These are phyloP conservation scores for Hydriomena furcata DNA, from an alignment of 2,888 invertebrate genomes.

Conservation along the genomic window DNA sequence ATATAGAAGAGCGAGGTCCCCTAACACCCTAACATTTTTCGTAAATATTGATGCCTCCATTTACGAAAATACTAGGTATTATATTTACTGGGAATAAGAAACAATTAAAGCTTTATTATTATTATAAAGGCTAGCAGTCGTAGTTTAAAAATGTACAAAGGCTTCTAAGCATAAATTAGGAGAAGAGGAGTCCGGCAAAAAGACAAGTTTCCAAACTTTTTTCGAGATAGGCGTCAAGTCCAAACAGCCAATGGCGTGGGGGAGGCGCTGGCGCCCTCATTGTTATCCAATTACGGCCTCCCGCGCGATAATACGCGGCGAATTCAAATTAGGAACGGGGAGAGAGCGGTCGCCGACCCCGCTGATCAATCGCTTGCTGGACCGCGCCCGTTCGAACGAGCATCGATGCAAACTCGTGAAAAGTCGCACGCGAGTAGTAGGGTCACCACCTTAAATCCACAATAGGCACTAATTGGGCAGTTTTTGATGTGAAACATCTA, in stretches of 20 bases:
- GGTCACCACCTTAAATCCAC: not conserved
- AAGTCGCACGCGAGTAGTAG: conserved; percentile 9
- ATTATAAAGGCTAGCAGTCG: conserved; percentile 17
- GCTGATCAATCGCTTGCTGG: conserved; percentile 75
- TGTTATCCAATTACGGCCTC: conserved; percentile 82
- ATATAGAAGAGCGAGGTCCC: no score
- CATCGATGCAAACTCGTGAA: conserved; percentile 15
- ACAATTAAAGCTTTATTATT: no score
- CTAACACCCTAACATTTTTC: no score
- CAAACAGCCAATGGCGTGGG: conserved; percentile 55
- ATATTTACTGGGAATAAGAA: no score
- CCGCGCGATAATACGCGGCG: conserved; percentile 80
- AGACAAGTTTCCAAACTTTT: conserved; percentile 29
- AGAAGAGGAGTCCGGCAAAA: conserved; percentile 18
- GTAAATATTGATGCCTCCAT: no score
- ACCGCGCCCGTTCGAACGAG: conserved; percentile 52
- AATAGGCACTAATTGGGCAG: not conserved
- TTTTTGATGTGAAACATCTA: not conserved
- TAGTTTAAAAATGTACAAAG: conserved; percentile 21
- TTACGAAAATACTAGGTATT: no score
- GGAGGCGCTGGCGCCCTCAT: conserved; percentile 77
- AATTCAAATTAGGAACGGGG: conserved; percentile 81
- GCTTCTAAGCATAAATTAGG: conserved; percentile 13
- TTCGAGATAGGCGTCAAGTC: conserved; percentile 51
- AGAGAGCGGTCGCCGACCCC: conserved; percentile 79